Conservation (phyloP, 2,113 vertebrate species). For the Riparia riparia region DNA sequence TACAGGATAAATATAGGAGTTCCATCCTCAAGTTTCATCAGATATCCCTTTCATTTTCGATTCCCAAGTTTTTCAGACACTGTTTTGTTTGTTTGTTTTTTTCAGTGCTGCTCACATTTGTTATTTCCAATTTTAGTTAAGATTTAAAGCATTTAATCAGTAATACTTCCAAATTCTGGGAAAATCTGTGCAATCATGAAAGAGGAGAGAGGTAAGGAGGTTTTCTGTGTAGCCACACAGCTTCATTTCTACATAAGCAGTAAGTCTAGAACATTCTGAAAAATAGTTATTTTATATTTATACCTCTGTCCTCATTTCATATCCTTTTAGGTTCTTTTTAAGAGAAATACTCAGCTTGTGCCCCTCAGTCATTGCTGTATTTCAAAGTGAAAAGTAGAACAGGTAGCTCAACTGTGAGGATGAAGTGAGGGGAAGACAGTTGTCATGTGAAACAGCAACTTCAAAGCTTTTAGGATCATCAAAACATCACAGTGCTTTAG, state of each 20-base stretch:
- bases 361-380: neutral
- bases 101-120: neutral
- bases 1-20: neutral
- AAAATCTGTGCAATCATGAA: neutral
- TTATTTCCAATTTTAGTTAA: neutral
- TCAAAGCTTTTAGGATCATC: neutral
- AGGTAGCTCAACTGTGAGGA: neutral
- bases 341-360: neutral
- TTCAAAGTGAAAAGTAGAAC: neutral
- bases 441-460: neutral
- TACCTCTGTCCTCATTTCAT: neutral
- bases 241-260: neutral
- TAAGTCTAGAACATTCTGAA: neutral
- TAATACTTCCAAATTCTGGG: neutral
- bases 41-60: neutral
- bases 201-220: neutral
- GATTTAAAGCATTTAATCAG: neutral
- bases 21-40: neutral
- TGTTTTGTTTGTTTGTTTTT: neutral
- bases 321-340: neutral
- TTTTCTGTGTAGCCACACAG: neutral
- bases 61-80: neutral
- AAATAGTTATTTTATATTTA: neutral
- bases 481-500: neutral
- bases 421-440: neutral